Base-by-base conservation (phyloP, 2,888 invertebrate genomes). In the Lepeophtheirus nordmannii region DNA sequence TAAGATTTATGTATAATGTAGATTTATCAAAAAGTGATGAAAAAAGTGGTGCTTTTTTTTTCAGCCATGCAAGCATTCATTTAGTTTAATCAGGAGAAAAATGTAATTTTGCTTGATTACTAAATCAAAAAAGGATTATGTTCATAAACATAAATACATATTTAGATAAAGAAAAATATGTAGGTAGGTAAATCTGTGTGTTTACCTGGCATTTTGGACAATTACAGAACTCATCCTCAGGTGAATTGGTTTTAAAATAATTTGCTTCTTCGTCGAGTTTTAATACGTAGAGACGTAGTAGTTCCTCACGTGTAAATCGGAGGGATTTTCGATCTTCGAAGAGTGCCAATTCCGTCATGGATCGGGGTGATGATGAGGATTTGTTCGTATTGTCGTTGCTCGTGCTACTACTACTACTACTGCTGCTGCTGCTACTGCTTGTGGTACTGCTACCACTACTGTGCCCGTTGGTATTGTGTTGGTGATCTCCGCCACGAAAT, bases 121-220 rank as follows among this genome's bases (percentile, higher is more conserved):
- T n/a, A n/a, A n/a, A n/a, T n/a, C n/a, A n/a, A n/a, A n/a, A n/a
- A n/a, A n/a, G n/a, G n/a, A n/a, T n/a, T n/a, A n/a, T n/a, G n/a
- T n/a, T n/a, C 30, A 30, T 30, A 30, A 2, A 30, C 30, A 30
- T 5, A 30, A 30, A 30, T 5, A 5, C 30, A 30, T 30, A n/a
- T n/a, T n/a, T n/a, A n/a, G n/a, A n/a, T n/a, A 30, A 30, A 30
- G 30, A 30, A 30, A 30, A 30, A 30, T 30, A 30, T 5, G 7
- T 30, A 30, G 7, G 30, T 5, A 30, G 7, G 7, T 30, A 30
- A 30, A 30, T 30, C 30, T 30, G 30, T 30, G 30, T 30, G 8
- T 46, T 60, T 38, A 62, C 62, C 62, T 62, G 62, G 40, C 62
- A 62, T 62, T 62, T 62, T 20, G 38, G 62, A 62, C 62, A 62